Conservation (phyloP, 2,797 vertebrate species). For the Valencia hispanica region DNA sequence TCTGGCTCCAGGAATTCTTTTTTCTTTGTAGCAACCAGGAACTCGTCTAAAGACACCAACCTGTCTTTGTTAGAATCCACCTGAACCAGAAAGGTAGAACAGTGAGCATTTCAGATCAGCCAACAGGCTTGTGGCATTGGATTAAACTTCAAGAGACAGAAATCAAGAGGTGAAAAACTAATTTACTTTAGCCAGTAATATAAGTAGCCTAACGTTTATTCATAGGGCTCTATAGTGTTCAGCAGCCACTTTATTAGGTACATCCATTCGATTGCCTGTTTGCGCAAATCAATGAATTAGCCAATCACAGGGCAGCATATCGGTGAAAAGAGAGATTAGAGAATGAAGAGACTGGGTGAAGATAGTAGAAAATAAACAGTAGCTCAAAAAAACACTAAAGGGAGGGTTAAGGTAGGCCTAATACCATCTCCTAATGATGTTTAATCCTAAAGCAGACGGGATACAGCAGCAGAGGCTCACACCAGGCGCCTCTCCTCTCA, state of each 20-base stretch:
- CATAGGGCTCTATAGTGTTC: not conserved
- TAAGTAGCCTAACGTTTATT: not conserved
- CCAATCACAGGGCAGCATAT: not conserved
- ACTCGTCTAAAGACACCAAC: conserved; percentile 92
- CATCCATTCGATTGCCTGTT: not conserved
- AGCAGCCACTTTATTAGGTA: not conserved
- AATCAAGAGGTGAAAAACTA: not conserved
- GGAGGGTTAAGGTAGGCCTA: too few relatives aligned
- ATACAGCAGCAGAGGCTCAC: not conserved
- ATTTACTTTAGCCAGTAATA: not conserved
- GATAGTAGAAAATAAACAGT: too few relatives aligned
- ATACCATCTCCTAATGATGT: not conserved
- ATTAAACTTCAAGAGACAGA: not conserved
- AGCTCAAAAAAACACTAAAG: too few relatives aligned
- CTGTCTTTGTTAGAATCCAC: conserved; percentile 93
- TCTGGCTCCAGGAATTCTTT: conserved; percentile 96
- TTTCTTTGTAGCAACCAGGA: conserved; percentile 91
- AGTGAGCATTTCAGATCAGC: not conserved
- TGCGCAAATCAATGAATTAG: not conserved
- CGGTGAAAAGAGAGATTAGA: not conserved
- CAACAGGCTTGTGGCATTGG: not conserved
- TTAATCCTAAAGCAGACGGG: not conserved
- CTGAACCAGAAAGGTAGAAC: conserved; percentile 63
- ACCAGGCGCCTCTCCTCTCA: not conserved
- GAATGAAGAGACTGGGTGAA: too few relatives aligned